phyloP scores from a whole-genome alignment of 1,140 invertebrate genomes.

The Diorhabda sublineata region DNA sequence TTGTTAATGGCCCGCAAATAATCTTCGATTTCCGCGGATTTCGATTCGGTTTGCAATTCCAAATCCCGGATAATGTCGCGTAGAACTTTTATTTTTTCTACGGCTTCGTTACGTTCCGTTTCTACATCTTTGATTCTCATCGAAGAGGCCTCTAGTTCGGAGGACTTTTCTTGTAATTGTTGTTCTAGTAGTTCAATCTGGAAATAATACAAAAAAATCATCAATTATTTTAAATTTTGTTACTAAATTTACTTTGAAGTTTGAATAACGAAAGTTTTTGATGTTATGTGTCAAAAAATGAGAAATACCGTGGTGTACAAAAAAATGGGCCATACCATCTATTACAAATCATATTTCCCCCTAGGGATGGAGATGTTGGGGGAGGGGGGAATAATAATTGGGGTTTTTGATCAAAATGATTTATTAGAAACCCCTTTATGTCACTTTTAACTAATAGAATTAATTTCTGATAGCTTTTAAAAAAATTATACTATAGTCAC shows the following conservation, averaged over 20 bases:
- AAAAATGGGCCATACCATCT: too few species aligned
- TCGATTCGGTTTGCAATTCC: slow-evolving; percentile 65
- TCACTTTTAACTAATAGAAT: too few species aligned
- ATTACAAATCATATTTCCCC: too few species aligned
- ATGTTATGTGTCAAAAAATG: too few species aligned
- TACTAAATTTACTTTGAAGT: background rate
- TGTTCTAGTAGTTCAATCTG: slow-evolving; percentile 66
- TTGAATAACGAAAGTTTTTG: too few species aligned
- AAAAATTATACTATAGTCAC: too few species aligned
- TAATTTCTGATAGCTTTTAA: too few species aligned
- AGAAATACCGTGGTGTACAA: too few species aligned
- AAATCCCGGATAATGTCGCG: slow-evolving; percentile 72
- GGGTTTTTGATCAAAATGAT: too few species aligned
- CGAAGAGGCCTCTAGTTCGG: slow-evolving; percentile 57
- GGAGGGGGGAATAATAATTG: too few species aligned
- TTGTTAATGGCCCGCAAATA: slow-evolving; percentile 49
- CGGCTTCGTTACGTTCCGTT: slow-evolving; percentile 61
- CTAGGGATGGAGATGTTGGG: too few species aligned
- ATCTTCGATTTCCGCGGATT: slow-evolving; percentile 47
- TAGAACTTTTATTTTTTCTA: slow-evolving; percentile 67
- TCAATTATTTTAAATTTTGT: background rate
- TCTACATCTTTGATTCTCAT: slow-evolving; percentile 57
- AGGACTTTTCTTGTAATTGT: slow-evolving; percentile 64
- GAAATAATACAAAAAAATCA: background rate
- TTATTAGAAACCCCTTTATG: too few species aligned